Percentiles rank a stretch among this genome's conserved stretches.
Evolutionary conservation across 2,888 invertebrate species (phyloP).

Genomic region (Parasteatoda lunata): DNA sequence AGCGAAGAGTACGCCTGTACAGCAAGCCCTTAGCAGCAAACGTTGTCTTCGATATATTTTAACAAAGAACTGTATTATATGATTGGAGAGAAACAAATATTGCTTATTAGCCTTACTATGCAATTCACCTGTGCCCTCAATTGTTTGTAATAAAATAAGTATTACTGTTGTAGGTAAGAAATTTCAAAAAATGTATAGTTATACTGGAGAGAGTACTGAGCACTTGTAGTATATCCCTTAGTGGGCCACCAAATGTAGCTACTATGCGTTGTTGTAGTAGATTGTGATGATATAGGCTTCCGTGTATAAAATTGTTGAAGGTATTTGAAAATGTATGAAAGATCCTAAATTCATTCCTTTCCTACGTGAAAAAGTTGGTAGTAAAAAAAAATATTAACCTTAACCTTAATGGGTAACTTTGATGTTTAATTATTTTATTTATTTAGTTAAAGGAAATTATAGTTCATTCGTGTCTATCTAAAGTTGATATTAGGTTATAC

Average conservation of each 20-base stretch:
- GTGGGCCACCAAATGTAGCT: conserved; percentile 50
- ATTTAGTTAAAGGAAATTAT: too few relatives aligned
- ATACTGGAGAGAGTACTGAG: conserved; percentile 40
- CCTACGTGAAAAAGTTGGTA: too few relatives aligned
- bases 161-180: conserved; percentile 17
- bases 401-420: too few relatives aligned
- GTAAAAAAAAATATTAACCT: too few relatives aligned
- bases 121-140: conserved; percentile 62
- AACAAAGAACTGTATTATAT: conserved; percentile 29
- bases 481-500: too few relatives aligned
- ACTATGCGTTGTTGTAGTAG: conserved; percentile 27
- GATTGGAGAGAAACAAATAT: not conserved
- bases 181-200: conserved; percentile 22
- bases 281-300: conserved; percentile 31
- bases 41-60: conserved; percentile 51
- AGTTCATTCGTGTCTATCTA: too few relatives aligned
- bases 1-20: conserved; percentile 35
- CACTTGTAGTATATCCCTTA: conserved; percentile 52
- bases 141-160: conserved; percentile 13
- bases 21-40: conserved; percentile 55
- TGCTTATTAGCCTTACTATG: conserved; percentile 59
- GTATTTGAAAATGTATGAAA: not conserved
- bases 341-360: too few relatives aligned
- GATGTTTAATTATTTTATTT: too few relatives aligned
- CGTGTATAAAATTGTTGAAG: conserved; percentile 26